These are phyloP conservation scores for Seira sanloemensis DNA, from an alignment of 2,888 invertebrate species.

Conservation along the genomic window DNA sequence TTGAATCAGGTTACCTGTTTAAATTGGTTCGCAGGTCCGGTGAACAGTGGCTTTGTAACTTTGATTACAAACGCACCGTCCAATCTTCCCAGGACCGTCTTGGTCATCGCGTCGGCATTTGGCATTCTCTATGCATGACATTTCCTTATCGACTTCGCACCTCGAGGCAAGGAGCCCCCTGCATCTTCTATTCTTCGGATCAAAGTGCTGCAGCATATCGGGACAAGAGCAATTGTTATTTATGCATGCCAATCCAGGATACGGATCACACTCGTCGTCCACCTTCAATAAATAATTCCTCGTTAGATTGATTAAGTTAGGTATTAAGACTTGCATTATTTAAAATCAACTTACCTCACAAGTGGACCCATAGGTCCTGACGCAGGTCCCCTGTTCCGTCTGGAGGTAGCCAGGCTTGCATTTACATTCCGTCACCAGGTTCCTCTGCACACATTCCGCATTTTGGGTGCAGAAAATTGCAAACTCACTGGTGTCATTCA, in stretches of 20 bases:
- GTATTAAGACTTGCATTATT: not conserved
- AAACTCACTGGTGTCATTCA: conserved; percentile 62
- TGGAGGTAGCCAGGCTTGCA: conserved; percentile 63
- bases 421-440: conserved; percentile 50
- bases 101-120: conserved; percentile 44
- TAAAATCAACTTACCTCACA: conserved; percentile 55
- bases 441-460: conserved; percentile 58
- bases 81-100: conserved; percentile 44
- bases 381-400: conserved; percentile 58
- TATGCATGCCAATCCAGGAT: conserved; percentile 51
- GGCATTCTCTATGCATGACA: conserved; percentile 60
- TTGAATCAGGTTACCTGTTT: no score
- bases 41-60: conserved; percentile 49
- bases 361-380: conserved; percentile 47
- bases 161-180: conserved; percentile 56
- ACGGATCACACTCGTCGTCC: conserved; percentile 55
- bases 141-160: conserved; percentile 36
- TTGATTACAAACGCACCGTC: conserved; percentile 57
- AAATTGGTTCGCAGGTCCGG: conserved; percentile 54
- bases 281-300: no score
- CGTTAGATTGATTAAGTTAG: not conserved
- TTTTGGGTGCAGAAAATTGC: conserved; percentile 59
- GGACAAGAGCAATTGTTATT: conserved; percentile 56
- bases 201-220: conserved; percentile 44
- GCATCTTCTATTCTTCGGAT: conserved; percentile 52